Evolutionary conservation across 2,797 vertebrate genomes (phyloP), one percentile per base, ranked within the genome.

Genomic region (Premnoplex brunnescens): DNA sequence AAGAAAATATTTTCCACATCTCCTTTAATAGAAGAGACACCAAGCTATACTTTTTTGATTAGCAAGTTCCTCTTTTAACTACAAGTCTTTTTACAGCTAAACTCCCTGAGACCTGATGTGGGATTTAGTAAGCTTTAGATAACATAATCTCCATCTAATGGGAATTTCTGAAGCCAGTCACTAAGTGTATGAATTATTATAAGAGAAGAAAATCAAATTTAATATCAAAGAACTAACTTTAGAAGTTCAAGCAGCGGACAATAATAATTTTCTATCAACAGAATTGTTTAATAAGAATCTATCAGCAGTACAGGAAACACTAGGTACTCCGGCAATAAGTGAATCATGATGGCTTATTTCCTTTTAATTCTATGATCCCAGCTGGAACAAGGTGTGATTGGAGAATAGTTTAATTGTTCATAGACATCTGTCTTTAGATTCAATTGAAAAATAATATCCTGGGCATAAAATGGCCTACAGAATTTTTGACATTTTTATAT

Each of bases 321-420:
- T 91, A 95, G 91, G 91, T 97, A 97, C 93, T 95, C 71, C 0
- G 26, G 95, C 94, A 95, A 96, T 97, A 98, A 98, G 95, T 97
- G 98, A 98, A 98, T 98, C 97, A 97, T 98, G 97, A 98, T 97
- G 96, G 95, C 95, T 98, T 98, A 98, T 98, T 98, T 98, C 97
- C 97, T 98, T 97, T 98, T 97, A 97, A 97, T 97, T 98, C 97
- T 97, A 96, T 97, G 95, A 97, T 96, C 96, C 97, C 98, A 98
- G 98, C 97, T 98, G 98, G 98, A 97, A 93, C 95, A 97, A 98
- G 97, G 98, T 97, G 97, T 97, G 97, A 97, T 94, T 97, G 93
- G 97, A 98, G 97, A 98, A 98, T 97, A 88, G 97, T 97, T 98
- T 97, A 94, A 96, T 98, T 97, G 98, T 97, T 97, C 92, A 75